These are phyloP conservation scores for Magallana nippona DNA, from an alignment of 2,888 invertebrate species.

Conservation along the genomic window DNA sequence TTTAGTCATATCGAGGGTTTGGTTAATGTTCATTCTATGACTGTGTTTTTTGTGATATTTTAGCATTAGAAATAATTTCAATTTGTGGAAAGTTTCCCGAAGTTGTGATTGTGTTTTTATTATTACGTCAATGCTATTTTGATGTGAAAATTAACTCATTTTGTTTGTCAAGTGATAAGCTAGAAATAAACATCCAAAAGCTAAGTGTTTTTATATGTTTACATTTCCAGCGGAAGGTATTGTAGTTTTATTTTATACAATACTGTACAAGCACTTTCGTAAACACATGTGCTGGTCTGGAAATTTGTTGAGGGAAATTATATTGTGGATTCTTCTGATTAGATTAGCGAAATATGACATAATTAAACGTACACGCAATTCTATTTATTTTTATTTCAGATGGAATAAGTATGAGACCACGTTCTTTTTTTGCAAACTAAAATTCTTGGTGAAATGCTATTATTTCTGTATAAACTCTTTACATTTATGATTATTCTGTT, in stretches of 20 bases:
- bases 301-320: not conserved
- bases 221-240: conserved; percentile 19
- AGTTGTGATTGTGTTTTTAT: too few species aligned
- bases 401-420: conserved; percentile 38
- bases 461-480: conserved; percentile 19
- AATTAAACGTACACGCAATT: not conserved
- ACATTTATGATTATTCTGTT: conserved; percentile 26
- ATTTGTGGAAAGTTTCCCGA: too few species aligned
- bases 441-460: conserved; percentile 23
- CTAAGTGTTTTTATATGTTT: not conserved
- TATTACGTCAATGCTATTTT: too few species aligned
- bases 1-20: too few species aligned
- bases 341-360: not conserved
- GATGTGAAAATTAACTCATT: too few species aligned
- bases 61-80: too few species aligned
- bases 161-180: too few species aligned
- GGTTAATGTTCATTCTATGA: too few species aligned
- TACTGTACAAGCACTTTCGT: not conserved
- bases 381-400: conserved; percentile 37
- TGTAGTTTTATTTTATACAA: not conserved
- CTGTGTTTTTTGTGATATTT: too few species aligned
- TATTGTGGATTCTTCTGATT: not conserved
- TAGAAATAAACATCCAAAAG: too few species aligned
- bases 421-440: conserved; percentile 11
- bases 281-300: not conserved